Conservation (phyloP, 2,888 invertebrate species). For the Dryococelus australis region DNA sequence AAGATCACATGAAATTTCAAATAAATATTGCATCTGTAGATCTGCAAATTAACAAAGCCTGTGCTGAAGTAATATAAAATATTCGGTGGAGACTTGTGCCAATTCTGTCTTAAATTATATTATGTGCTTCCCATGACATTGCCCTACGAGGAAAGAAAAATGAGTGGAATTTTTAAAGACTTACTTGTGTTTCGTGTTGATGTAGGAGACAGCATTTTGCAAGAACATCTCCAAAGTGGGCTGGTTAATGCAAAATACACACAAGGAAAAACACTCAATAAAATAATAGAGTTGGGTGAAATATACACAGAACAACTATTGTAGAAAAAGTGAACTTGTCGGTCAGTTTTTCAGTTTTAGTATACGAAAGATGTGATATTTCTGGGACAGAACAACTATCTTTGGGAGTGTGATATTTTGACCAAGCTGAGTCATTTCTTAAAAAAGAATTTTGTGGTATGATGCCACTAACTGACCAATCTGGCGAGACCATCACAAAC, state of each 20-base stretch:
- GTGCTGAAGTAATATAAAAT: neutral
- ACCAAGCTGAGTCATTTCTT: slow-evolving; percentile 21
- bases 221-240: neutral
- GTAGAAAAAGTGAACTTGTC: slow-evolving; percentile 33
- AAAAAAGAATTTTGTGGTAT: slow-evolving; percentile 43
- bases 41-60: neutral
- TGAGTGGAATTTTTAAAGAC: slow-evolving; percentile 28
- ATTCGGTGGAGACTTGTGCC: slow-evolving; percentile 26
- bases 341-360: slow-evolving; percentile 47
- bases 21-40: too few relatives aligned
- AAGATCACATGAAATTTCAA: too few relatives aligned
- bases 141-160: slow-evolving; percentile 32
- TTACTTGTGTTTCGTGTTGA: slow-evolving; percentile 22
- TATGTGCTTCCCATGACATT: slow-evolving; percentile 31
- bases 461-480: slow-evolving; percentile 37
- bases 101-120: slow-evolving; percentile 26
- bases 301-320: slow-evolving; percentile 45
- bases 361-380: slow-evolving; percentile 51
- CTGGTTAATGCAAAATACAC: slow-evolving; percentile 26
- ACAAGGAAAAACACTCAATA: slow-evolving; percentile 39
- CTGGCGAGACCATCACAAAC: slow-evolving; percentile 42
- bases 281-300: slow-evolving; percentile 48
- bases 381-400: slow-evolving; percentile 52
- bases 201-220: slow-evolving; percentile 8
- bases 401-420: slow-evolving; percentile 44